A percentile compares a stretch with the other conserved stretches of the same genome.
These are phyloP conservation scores for Ophion obscuratus DNA, from an alignment of 2,888 invertebrate species.

Conservation along the genomic window DNA sequence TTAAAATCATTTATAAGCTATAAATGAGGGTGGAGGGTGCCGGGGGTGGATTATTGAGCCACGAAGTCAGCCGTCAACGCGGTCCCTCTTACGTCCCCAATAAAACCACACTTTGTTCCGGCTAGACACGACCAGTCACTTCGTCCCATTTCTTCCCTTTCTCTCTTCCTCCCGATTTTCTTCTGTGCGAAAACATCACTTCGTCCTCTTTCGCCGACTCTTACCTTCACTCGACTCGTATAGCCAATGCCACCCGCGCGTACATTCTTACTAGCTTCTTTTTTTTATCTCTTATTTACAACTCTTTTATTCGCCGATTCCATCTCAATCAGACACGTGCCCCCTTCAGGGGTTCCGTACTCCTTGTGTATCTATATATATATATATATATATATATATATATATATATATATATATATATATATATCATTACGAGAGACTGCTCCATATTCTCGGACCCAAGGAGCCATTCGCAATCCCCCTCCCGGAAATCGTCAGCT, in stretches of 20 bases:
- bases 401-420: constrained; percentile 5
- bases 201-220: constrained; percentile 51
- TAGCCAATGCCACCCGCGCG: constrained; percentile 37
- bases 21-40: constrained; percentile 76
- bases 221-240: constrained; percentile 38
- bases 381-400: no score
- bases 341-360: constrained; percentile 56
- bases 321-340: constrained; percentile 82
- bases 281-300: constrained; percentile 83
- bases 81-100: constrained; percentile 79
- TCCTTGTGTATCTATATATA: constrained; percentile 62
- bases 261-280: constrained; percentile 67
- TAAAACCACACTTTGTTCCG: constrained; percentile 82
- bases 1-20: constrained; percentile 84
- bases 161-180: constrained; percentile 60
- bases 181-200: constrained; percentile 70
- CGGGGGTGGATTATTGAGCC: constrained; percentile 78
- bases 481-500: constrained; percentile 45
- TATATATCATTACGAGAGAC: constrained; percentile 65
- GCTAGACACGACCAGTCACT: constrained; percentile 82
- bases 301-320: constrained; percentile 84
- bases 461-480: constrained; percentile 36
- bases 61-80: constrained; percentile 62
- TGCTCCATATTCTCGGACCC: constrained; percentile 38
- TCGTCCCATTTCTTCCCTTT: constrained; percentile 58